A percentile compares a stretch with the other conserved stretches of the same genome.
Conservation (phyloP, 2,888 invertebrate genomes). For the Synergus japonicus region DNA sequence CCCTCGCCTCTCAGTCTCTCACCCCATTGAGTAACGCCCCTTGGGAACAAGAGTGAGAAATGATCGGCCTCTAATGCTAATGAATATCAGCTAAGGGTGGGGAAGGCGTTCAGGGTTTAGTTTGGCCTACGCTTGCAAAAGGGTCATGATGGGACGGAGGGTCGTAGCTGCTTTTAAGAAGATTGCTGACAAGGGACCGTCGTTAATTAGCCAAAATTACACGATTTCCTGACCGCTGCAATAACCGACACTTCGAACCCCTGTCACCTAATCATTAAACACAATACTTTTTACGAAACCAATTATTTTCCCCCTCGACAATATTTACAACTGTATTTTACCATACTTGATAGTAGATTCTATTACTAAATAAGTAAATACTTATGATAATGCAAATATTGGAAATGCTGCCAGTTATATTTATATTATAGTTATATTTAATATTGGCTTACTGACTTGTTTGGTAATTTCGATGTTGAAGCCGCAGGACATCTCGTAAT, state of each 20-base stretch:
- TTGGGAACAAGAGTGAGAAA: conserved; percentile 68
- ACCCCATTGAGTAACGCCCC: conserved; percentile 35
- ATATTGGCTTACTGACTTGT: conserved; percentile 82
- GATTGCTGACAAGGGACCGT: conserved; percentile 64
- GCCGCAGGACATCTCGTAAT: conserved; percentile 98
- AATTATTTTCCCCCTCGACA: neutral
- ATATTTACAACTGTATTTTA: neutral
- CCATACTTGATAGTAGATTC: no score
- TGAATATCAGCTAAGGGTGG: conserved; percentile 65
- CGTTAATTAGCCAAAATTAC: conserved; percentile 68
- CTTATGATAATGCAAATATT: no score
- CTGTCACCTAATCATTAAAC: conserved; percentile 14
- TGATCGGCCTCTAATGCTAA: conserved; percentile 74
- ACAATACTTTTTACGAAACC: neutral
- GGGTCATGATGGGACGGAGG: conserved; percentile 57
- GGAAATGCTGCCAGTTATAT: no score
- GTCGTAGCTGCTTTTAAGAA: conserved; percentile 67
- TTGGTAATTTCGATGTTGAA: conserved; percentile 98
- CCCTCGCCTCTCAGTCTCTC: neutral
- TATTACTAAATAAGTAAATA: no score
- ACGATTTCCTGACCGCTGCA: conserved; percentile 52
- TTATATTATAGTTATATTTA: no score
- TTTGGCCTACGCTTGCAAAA: conserved; percentile 45
- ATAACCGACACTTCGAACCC: conserved; percentile 19
- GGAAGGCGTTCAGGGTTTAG: conserved; percentile 60